Base-by-base conservation (phyloP, 2,113 vertebrate species). In the Zosterops lateralis region DNA sequence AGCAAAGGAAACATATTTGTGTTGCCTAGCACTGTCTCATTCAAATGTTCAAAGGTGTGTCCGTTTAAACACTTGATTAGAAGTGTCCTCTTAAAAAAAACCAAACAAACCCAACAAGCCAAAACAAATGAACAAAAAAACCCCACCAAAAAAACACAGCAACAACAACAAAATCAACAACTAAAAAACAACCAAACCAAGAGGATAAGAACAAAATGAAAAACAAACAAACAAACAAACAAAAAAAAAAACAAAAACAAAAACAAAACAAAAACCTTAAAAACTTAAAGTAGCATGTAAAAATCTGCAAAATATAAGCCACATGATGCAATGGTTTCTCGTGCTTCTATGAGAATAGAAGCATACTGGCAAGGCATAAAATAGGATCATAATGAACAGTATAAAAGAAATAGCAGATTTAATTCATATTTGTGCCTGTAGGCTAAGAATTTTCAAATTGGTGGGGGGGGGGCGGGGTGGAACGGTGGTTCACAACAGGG, bases 401-500 rank as follows among this genome's bases (percentile, higher is more conserved):
- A 34, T 25, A 77, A 10, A 50, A 65, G 40, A 12, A 36, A 29
- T 3, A 47, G 5, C 12, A 44, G 6, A 42, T 65, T 84, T 53
- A 68, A 73, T 66, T 70, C 6, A 10, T 80, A 73, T 54, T 65
- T 85, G 51, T 36, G 57, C 7, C 44, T 57, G 15, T 45, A 66
- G 51, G 15, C 25, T 48, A 26, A 65, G 50, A 90, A 50, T 38
- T 29, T 70, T 77, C n/a, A 19, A 28, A 51, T 9, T 18, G 29
- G 10, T 8, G 8, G 10, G 12, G 8, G 7, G 3, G 7, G 12
- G 6, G 6, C 2, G 6, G 15, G 5, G 16, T 9, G 21, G 5
- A 15, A 18, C 10, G 3, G 4, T 22, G 14, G 12, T 84, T 86
- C 15, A 38, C 50, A 42, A 13, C 9, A 51, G 24, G 34, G 38